These are phyloP conservation scores for Chiloscyllium punctatum DNA, from an alignment of 2,797 vertebrate species.

Conservation along the genomic window DNA sequence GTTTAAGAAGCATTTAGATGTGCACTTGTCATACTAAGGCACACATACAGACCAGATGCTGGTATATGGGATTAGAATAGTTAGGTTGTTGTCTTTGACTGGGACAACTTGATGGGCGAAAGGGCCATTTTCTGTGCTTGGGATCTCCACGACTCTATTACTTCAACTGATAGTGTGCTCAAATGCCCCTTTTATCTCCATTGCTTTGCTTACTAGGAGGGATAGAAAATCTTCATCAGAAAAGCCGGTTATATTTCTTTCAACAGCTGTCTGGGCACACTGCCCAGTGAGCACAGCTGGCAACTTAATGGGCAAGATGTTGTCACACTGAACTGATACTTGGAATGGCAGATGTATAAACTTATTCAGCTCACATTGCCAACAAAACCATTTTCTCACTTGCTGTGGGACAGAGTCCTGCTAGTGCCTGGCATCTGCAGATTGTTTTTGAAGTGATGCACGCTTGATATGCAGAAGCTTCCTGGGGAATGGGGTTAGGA, in stretches of 20 bases:
- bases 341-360: not conserved
- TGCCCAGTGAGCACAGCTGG: not conserved
- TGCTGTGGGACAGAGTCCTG: not conserved
- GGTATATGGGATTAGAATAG: too few relatives aligned
- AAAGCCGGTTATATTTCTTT: not conserved
- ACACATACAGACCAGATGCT: too few relatives aligned
- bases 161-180: not conserved
- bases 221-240: not conserved
- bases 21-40: too few relatives aligned
- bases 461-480: not conserved
- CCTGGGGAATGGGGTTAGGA: too few relatives aligned
- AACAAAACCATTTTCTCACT: not conserved
- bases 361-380: not conserved
- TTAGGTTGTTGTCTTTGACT: too few relatives aligned
- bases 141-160: too few relatives aligned
- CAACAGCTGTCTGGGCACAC: not conserved
- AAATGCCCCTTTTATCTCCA: not conserved
- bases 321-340: not conserved
- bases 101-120: too few relatives aligned
- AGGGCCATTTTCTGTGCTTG: too few relatives aligned
- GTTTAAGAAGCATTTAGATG: too few relatives aligned
- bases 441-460: not conserved
- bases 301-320: not conserved
- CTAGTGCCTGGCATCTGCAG: not conserved
- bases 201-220: not conserved